phyloP scores from a whole-genome alignment of 53 echinoderm and acorn worm genomes.

The Mesocentrotus franciscanus region DNA sequence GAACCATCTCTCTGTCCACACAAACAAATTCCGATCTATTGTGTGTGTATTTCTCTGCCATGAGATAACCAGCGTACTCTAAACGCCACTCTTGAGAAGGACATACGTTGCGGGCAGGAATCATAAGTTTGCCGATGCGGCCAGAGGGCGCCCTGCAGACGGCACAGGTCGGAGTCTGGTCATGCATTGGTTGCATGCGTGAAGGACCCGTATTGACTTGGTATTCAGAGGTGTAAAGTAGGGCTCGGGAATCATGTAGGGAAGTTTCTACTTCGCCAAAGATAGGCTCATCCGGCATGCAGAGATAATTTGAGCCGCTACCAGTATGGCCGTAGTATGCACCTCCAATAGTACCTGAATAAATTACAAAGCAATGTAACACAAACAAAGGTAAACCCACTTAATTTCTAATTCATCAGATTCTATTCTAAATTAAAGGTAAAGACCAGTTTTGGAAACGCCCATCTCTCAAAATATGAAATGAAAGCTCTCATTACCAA shows the following conservation, averaged over 20 bases:
- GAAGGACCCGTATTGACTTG: neutral
- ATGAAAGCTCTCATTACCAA: no score
- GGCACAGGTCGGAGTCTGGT: conserved; percentile 64
- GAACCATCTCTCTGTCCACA: conserved; percentile 65
- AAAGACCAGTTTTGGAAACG: no score
- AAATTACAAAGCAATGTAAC: neutral
- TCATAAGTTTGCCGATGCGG: conserved; percentile 64
- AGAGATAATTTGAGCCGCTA: conserved; percentile 67
- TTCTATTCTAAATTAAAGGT: no score
- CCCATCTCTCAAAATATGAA: no score
- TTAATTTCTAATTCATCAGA: neutral
- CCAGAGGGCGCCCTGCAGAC: conserved; percentile 68
- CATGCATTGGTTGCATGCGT: neutral
- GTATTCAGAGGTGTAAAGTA: conserved; percentile 69
- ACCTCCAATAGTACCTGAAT: conserved; percentile 69
- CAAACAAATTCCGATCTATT: conserved; percentile 62
- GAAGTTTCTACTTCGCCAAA: conserved; percentile 60
- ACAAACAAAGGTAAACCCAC: neutral
- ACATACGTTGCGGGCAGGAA: conserved; percentile 74
- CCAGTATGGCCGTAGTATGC: conserved; percentile 60
- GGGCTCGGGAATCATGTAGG: neutral
- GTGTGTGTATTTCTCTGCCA: conserved; percentile 49
- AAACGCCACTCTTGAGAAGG: conserved; percentile 67
- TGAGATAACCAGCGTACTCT: conserved; percentile 73
- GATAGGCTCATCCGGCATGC: conserved; percentile 72